Conservation (phyloP, 2,797 vertebrate genomes). For the Podargus strigoides region DNA sequence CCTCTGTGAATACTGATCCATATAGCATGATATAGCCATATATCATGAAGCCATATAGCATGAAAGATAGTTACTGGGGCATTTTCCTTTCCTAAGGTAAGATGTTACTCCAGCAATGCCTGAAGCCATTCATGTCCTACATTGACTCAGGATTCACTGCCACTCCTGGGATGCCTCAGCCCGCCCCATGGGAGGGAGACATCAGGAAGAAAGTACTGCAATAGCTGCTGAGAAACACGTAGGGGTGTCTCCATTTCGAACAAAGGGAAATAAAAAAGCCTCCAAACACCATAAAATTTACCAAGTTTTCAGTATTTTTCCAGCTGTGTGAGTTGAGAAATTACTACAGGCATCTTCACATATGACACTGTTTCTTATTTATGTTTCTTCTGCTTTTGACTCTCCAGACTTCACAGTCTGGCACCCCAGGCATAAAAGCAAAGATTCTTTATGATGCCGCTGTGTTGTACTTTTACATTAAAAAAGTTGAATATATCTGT, state of each 20-base stretch:
- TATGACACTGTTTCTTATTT: background rate
- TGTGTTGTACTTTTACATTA: background rate
- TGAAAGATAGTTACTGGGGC: background rate
- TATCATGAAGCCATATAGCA: too few species aligned
- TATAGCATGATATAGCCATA: too few species aligned
- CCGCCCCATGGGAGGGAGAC: background rate
- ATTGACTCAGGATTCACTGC: background rate
- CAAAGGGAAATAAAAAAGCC: background rate
- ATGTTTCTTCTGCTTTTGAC: background rate
- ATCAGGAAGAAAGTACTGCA: background rate
- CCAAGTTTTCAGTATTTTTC: background rate
- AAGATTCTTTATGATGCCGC: background rate
- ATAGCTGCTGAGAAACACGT: background rate
- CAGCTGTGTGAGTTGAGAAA: background rate
- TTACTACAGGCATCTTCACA: background rate
- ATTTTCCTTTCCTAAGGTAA: background rate
- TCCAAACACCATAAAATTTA: background rate
- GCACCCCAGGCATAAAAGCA: background rate
- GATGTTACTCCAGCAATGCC: background rate
- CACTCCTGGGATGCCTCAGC: background rate
- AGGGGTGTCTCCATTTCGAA: background rate
- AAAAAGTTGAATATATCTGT: background rate
- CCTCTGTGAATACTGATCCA: background rate
- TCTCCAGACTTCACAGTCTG: background rate
- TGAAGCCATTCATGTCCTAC: background rate